phyloP scores from a whole-genome alignment of 2,888 invertebrate species.

The Dione vanillae region DNA sequence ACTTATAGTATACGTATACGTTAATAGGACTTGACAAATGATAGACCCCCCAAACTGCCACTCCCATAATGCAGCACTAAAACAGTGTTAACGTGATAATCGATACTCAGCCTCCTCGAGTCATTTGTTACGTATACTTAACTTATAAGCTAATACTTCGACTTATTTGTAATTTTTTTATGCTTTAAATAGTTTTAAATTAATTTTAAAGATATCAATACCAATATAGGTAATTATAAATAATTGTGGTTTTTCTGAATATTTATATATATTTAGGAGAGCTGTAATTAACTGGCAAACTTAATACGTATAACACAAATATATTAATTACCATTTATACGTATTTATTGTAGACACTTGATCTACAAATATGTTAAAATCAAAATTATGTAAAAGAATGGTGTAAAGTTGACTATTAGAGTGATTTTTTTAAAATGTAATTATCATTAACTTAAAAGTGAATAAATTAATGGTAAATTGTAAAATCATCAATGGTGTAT shows the following conservation, averaged over 20 bases:
- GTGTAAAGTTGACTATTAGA: too few relatives aligned
- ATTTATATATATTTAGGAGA: too few relatives aligned
- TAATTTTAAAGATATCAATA: too few relatives aligned
- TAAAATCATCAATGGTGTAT: too few relatives aligned
- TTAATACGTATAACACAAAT: too few relatives aligned
- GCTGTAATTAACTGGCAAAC: too few relatives aligned
- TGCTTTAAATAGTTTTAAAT: not conserved
- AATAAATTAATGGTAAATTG: too few relatives aligned
- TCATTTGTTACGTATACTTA: conserved; percentile 32
- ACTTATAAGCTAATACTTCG: conserved; percentile 22
- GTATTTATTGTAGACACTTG: too few relatives aligned
- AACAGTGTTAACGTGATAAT: conserved; percentile 33
- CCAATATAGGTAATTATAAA: too few relatives aligned
- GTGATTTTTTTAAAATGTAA: not conserved
- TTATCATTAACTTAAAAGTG: not conserved
- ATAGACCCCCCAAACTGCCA: conserved; percentile 31
- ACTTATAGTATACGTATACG: not conserved
- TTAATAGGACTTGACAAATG: conserved; percentile 32
- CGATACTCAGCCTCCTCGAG: conserved; percentile 32
- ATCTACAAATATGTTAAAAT: not conserved
- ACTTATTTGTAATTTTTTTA: not conserved
- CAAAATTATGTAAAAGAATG: not conserved
- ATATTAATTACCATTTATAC: not conserved
- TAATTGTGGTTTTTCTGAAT: too few relatives aligned
- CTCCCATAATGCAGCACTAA: conserved; percentile 34